These are phyloP conservation scores for Galemys pyrenaicus DNA, from an alignment of 2,113 vertebrate genomes.

Conservation along the genomic window DNA sequence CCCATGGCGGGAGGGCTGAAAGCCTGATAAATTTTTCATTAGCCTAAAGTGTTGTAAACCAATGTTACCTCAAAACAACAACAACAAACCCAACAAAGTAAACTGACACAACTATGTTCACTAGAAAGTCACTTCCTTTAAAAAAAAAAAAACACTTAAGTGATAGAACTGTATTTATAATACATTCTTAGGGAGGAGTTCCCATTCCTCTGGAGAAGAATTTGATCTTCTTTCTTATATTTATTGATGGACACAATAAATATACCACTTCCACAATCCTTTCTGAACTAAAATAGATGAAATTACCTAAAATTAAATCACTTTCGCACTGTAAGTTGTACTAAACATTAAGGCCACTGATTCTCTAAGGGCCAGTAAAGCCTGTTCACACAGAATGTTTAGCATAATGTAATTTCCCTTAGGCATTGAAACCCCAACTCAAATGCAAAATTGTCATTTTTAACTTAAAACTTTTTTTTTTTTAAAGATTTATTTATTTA, in stretches of 20 bases:
- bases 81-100: too few relatives aligned
- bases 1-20: too few relatives aligned
- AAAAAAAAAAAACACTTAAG: not conserved
- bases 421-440: not conserved
- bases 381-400: not conserved
- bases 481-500: too few relatives aligned
- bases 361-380: not conserved
- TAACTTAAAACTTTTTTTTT: constrained; percentile 18
- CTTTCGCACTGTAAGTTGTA: not conserved
- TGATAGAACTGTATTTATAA: not conserved
- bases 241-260: not conserved
- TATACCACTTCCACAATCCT: not conserved
- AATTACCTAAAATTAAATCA: not conserved
- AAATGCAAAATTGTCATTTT: not conserved
- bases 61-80: too few relatives aligned
- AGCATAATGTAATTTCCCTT: not conserved
- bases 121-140: not conserved
- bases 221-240: not conserved
- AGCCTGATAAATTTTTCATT: too few relatives aligned
- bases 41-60: too few relatives aligned
- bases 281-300: not conserved
- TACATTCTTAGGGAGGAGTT: not conserved
- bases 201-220: not conserved
- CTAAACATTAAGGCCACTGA: not conserved
- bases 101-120: not conserved